These are phyloP conservation scores for Lophotis ruficrista DNA, from an alignment of 2,113 vertebrate species.

Conservation along the genomic window DNA sequence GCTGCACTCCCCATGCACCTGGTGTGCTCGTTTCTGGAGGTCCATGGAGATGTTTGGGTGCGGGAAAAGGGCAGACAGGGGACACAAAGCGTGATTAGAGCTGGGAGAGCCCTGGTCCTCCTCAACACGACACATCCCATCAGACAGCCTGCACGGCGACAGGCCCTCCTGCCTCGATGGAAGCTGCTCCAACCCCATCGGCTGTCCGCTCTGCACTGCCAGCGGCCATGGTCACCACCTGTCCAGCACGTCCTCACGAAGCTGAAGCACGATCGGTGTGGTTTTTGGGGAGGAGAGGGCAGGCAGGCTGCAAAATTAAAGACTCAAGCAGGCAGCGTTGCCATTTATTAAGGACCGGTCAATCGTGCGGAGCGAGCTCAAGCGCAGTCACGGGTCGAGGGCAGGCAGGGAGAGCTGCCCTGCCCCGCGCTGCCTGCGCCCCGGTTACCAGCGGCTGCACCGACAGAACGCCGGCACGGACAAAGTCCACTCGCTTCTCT, in stretches of 20 bases:
- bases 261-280: background rate
- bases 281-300: background rate
- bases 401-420: background rate
- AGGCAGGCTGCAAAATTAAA: background rate
- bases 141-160: background rate
- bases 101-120: background rate
- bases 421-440: background rate
- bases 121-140: background rate
- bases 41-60: background rate
- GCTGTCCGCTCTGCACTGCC: background rate
- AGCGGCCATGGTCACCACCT: background rate
- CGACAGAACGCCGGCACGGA: fast-evolving
- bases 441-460: background rate
- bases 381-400: background rate
- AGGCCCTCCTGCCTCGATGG: background rate
- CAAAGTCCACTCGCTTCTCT: background rate
- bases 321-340: background rate
- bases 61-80: background rate
- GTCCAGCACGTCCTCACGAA: background rate
- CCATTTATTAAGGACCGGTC: background rate
- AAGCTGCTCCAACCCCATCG: background rate
- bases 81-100: background rate
- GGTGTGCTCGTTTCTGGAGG: background rate
- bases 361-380: fast-evolving
- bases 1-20: background rate